Evolutionary conservation across 2,888 invertebrate genomes (phyloP).

Genomic region (Leucophenga maculata): DNA sequence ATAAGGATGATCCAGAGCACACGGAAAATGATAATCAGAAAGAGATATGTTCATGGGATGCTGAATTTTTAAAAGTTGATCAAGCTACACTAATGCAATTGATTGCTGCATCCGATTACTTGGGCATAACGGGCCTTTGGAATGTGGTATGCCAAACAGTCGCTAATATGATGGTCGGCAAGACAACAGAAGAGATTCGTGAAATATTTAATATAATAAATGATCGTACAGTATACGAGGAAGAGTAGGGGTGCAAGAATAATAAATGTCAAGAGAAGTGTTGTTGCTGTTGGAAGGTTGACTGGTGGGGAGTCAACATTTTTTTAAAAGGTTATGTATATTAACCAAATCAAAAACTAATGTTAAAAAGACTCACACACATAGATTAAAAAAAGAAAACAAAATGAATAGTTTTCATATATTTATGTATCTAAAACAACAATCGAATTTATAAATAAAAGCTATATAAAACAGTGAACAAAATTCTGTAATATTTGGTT

Average conservation of each 20-base stretch:
- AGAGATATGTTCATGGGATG: constrained; percentile 99
- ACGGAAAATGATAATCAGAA: constrained; percentile 99
- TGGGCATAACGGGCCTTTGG: constrained; percentile 94
- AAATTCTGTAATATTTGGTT: no score
- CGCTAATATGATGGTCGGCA: constrained; percentile 99
- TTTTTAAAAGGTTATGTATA: no score
- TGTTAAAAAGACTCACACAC: no score
- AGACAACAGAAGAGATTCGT: constrained; percentile 97
- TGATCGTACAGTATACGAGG: constrained; percentile 95
- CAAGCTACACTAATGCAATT: constrained; percentile 97
- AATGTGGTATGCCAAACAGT: constrained; percentile 99
- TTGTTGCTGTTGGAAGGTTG: no score
- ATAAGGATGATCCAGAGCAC: constrained; percentile 95
- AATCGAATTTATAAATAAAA: no score
- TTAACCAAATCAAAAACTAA: no score
- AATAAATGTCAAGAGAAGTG: no score
- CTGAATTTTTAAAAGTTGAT: constrained; percentile 98
- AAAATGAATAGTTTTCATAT: no score
- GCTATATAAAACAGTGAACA: no score
- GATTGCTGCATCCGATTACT: constrained; percentile 96
- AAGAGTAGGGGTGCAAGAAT: constrained; percentile 85
- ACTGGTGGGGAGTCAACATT: no score
- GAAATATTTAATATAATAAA: constrained; percentile 98
- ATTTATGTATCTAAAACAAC: no score
- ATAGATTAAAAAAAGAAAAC: no score